Conservation (phyloP, 2,113 vertebrate genomes). For the Nesoenas mayeri region DNA sequence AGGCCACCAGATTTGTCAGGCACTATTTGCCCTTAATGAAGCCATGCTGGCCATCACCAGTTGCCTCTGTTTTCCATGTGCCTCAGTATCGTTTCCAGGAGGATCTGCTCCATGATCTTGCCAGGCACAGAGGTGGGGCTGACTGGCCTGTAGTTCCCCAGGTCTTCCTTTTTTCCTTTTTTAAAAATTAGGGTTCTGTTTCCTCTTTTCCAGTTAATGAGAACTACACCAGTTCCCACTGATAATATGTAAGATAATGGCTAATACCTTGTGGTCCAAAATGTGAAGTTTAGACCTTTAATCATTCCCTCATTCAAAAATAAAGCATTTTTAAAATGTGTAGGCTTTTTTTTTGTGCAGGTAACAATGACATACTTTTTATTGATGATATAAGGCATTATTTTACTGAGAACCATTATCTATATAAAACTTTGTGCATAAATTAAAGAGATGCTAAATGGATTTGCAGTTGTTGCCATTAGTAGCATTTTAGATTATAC, state of each 20-base stretch:
- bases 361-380: conserved; percentile 56
- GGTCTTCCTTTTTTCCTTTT: too few relatives aligned
- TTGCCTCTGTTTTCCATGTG: too few relatives aligned
- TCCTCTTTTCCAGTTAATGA: too few relatives aligned
- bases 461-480: conserved; percentile 77
- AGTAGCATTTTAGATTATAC: conserved; percentile 81
- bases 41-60: too few relatives aligned
- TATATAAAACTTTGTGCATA: conserved; percentile 80
- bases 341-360: conserved; percentile 18
- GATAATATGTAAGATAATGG: not conserved
- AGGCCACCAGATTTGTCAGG: too few relatives aligned
- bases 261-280: not conserved
- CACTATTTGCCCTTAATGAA: too few relatives aligned
- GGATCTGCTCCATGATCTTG: too few relatives aligned
- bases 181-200: too few relatives aligned
- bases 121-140: too few relatives aligned
- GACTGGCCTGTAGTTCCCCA: too few relatives aligned
- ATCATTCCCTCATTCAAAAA: conserved; percentile 7
- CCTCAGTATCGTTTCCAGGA: too few relatives aligned
- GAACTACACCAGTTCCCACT: too few relatives aligned
- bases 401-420: conserved; percentile 76
- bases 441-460: conserved; percentile 83
- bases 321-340: not conserved
- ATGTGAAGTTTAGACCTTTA: not conserved
- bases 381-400: conserved; percentile 71